Base-by-base conservation (phyloP, 2,888 invertebrate species). In the Dynastes maya region DNA sequence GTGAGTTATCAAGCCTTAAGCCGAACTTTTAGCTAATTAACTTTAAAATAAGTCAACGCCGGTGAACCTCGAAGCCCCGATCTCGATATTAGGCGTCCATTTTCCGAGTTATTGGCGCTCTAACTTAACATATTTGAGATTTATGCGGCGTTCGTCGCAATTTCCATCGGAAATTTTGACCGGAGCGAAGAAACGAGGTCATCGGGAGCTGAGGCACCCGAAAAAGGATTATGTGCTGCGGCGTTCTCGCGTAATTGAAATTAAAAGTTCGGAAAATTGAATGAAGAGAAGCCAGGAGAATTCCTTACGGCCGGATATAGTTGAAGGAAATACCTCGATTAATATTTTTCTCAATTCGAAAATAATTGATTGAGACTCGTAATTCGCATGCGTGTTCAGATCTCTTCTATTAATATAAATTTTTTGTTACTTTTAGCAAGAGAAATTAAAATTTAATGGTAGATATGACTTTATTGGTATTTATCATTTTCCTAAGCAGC, bases 11-110 rank as follows among this genome's bases (percentile, higher is more conserved):
- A 85, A 85, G 85, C 85, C 84, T 85, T 85, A 80, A 81, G 79
- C 80, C 84, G 81, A 86, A 87, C 85, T 87, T 86, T 86, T 85
- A 85, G 85, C 86, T 87, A 87, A 87, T 87, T 87, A 87, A 87
- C 86, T 87, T 85, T 85, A 85, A 86, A 86, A 86, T 86, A 86
- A 86, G 85, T 58, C 55, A 22, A 58, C 55, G 22, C 82, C 84
- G 82, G 83, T 83, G 84, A 85, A 83, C 83, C 83, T 81, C 80
- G 81, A 8, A 16, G 55, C 22, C 81, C 80, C 77, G 82, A 82
- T 82, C 78, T 80, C 79, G 80, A 79, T 80, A 82, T 81, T 82
- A 80, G 80, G 80, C 81, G 79, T 82, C 82, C 80, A 81, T 81
- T 82, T 80, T 79, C 76, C 75, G 51, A 67, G 71, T 79, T 64